phyloP scores from a whole-genome alignment of 2,888 invertebrate genomes.

The Furcula furcula region DNA sequence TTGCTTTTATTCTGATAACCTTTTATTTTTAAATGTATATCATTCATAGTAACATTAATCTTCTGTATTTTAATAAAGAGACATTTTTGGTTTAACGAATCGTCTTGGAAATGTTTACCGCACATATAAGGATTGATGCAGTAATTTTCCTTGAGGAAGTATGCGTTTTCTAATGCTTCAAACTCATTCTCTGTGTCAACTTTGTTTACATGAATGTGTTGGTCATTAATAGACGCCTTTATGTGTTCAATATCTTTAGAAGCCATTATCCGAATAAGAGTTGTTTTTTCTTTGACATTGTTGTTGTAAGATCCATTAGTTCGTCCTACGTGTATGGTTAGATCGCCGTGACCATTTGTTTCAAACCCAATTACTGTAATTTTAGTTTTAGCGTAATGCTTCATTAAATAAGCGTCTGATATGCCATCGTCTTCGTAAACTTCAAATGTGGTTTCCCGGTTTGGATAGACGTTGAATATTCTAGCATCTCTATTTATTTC shows the following conservation, averaged over 20 bases:
- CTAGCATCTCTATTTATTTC: constrained; percentile 56
- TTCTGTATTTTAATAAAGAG: constrained; percentile 57
- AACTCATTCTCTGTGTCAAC: constrained; percentile 50
- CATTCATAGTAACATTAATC: constrained; percentile 46
- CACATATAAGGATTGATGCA: constrained; percentile 54
- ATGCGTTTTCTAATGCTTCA: constrained; percentile 45
- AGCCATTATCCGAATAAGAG: constrained; percentile 57
- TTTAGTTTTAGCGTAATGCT: constrained; percentile 48
- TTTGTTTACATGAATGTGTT: constrained; percentile 38
- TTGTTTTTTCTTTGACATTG: constrained; percentile 53
- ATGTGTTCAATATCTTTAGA: constrained; percentile 42
- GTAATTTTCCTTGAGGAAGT: constrained; percentile 49
- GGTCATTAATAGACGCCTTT: constrained; percentile 51
- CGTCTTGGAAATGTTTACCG: constrained; percentile 19
- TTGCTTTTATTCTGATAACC: constrained; percentile 40
- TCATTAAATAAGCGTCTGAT: constrained; percentile 50
- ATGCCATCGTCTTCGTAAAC: constrained; percentile 72
- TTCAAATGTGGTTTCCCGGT: constrained; percentile 44
- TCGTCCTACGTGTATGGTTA: constrained; percentile 52
- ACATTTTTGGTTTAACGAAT: constrained; percentile 43
- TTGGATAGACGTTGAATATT: constrained; percentile 60
- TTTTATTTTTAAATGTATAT: constrained; percentile 58
- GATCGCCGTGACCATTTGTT: constrained; percentile 41
- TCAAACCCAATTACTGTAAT: constrained; percentile 43
- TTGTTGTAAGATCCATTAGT: constrained; percentile 52